Evolutionary conservation across 2,797 vertebrate genomes (phyloP).

Genomic region (Microctenopoma lineatum): DNA sequence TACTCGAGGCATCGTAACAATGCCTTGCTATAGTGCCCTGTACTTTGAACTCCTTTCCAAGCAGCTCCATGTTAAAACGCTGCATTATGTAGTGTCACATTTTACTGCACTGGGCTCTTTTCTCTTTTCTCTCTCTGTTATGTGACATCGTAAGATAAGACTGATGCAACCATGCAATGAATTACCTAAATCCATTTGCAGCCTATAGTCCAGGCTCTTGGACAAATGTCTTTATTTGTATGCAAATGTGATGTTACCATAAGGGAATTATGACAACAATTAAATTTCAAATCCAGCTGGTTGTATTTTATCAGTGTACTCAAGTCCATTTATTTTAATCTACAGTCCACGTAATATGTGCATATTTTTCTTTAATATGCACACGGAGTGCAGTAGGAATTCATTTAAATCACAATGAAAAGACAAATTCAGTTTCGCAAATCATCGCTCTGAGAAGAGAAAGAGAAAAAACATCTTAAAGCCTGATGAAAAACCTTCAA

Average conservation of each 20-base stretch:
- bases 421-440: slow-evolving; percentile 5
- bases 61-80: slow-evolving; percentile 8
- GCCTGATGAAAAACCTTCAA: slow-evolving; percentile 22
- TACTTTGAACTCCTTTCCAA: slow-evolving; percentile 9
- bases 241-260: slow-evolving; percentile 37
- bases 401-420: slow-evolving; percentile 26
- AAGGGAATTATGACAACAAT: slow-evolving; percentile 8
- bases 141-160: slow-evolving; percentile 15
- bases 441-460: slow-evolving; percentile 12
- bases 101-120: slow-evolving; percentile 11
- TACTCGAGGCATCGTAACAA: slow-evolving; percentile 22
- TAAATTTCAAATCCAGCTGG: slow-evolving; percentile 11
- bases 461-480: slow-evolving; percentile 21
- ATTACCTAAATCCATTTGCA: slow-evolving; percentile 38
- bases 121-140: slow-evolving; percentile 13
- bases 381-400: slow-evolving; percentile 1
- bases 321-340: not conserved
- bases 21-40: not conserved
- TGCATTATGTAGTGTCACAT: slow-evolving; percentile 11
- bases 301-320: slow-evolving; percentile 23
- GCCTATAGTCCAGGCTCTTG: slow-evolving; percentile 20
- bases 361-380: slow-evolving; percentile 8
- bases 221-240: slow-evolving; percentile 24
- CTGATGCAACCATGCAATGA: slow-evolving; percentile 27
- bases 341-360: not conserved